Percentiles rank a stretch among this genome's conserved stretches.
These are phyloP conservation scores for Hemicentrotus pulcherrimus DNA, from an alignment of 35 echinoderm and acorn worm species.

Conservation along the genomic window DNA sequence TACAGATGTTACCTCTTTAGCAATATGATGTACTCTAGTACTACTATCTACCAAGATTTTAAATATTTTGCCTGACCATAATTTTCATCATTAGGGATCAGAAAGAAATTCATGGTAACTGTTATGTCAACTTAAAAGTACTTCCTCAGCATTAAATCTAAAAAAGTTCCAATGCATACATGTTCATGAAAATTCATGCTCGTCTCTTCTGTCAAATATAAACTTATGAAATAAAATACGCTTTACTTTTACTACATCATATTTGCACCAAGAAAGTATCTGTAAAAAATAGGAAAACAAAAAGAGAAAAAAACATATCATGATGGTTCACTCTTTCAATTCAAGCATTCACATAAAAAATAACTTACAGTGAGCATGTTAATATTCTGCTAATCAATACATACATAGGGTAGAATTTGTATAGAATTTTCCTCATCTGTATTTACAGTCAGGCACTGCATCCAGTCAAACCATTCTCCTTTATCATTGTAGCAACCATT, in stretches of 20 bases:
- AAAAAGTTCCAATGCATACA: not conserved
- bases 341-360: not conserved
- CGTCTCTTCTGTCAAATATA: not conserved
- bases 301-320: not conserved
- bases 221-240: not conserved
- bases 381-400: constrained; percentile 48
- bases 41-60: not conserved
- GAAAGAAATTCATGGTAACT: no score
- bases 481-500: constrained; percentile 68
- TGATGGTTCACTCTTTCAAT: not conserved
- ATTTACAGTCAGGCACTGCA: constrained; percentile 56
- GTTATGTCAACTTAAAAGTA: not conserved
- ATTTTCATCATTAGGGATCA: not conserved
- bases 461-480: constrained; percentile 73
- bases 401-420: constrained; percentile 79
- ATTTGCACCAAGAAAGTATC: not conserved
- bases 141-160: not conserved
- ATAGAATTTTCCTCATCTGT: constrained; percentile 63
- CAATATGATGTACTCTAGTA: not conserved
- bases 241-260: not conserved
- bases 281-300: not conserved
- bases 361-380: not conserved
- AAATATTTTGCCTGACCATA: not conserved
- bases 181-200: not conserved
- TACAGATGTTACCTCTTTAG: not conserved